Evolutionary conservation across 2,797 vertebrate species (phyloP).

Genomic region (Aplochiton taeniatus): DNA sequence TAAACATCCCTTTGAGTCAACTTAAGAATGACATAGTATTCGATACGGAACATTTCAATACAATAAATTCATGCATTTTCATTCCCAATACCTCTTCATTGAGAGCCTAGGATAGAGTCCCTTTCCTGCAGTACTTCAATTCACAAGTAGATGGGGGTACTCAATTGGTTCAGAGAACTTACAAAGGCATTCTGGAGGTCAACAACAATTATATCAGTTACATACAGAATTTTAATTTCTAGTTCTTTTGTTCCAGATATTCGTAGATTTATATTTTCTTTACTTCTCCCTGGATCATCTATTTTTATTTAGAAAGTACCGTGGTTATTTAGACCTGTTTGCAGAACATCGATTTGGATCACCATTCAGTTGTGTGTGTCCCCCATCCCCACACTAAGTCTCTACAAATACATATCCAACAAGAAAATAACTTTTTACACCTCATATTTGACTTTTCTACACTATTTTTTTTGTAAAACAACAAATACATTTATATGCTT

Average conservation of each 20-base stretch:
- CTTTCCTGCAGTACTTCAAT: too few species aligned
- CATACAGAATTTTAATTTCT: constrained; percentile 36
- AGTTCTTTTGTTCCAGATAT: constrained; percentile 32
- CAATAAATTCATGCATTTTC: constrained; percentile 56
- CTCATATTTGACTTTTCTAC: constrained; percentile 25
- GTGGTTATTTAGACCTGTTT: too few species aligned
- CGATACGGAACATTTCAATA: constrained; percentile 52
- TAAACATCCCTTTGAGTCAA: too few species aligned
- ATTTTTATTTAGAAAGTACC: too few species aligned
- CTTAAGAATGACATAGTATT: constrained; percentile 47
- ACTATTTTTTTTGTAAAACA: constrained; percentile 29
- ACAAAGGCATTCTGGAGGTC: constrained; percentile 42
- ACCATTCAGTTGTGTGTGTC: background rate
- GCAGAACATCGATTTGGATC: constrained; percentile 21
- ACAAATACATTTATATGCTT: constrained; percentile 28
- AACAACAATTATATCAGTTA: constrained; percentile 27
- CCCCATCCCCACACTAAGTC: too few species aligned
- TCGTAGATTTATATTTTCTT: constrained; percentile 16
- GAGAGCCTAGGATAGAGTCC: background rate
- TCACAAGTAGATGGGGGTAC: constrained; percentile 39
- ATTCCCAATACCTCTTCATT: background rate
- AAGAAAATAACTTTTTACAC: constrained; percentile 53
- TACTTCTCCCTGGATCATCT: too few species aligned
- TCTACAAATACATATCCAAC: constrained; percentile 35
- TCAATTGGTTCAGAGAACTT: constrained; percentile 28